Percentiles rank a stretch among this genome's conserved stretches.
Evolutionary conservation across 2,888 invertebrate genomes (phyloP).

Genomic region (Acronicta leporina): DNA sequence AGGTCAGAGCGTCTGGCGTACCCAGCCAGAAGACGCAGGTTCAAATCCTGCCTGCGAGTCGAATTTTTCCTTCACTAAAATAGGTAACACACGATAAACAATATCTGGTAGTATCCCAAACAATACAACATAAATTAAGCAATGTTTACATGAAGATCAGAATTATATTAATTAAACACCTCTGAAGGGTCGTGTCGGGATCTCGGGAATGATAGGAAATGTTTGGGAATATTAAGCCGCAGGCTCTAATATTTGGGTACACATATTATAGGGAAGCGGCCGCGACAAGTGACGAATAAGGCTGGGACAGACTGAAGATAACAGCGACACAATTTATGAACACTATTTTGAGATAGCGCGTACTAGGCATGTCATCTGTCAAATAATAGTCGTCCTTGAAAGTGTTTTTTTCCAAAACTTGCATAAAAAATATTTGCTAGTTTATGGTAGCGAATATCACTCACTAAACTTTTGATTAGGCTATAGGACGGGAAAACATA

Average conservation of each 20-base stretch:
- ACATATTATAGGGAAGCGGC: slow-evolving; percentile 54
- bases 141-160: slow-evolving; percentile 59
- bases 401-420: too few relatives aligned
- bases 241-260: slow-evolving; percentile 57
- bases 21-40: too few relatives aligned
- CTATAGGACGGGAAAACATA: too few relatives aligned
- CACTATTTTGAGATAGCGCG: too few relatives aligned
- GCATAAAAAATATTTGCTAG: too few relatives aligned
- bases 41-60: too few relatives aligned
- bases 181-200: slow-evolving; percentile 62
- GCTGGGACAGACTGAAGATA: slow-evolving; percentile 18
- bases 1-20: too few relatives aligned
- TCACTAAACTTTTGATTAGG: too few relatives aligned
- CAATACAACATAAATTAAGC: slow-evolving; percentile 50
- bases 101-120: slow-evolving; percentile 30
- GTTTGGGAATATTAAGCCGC: slow-evolving; percentile 65
- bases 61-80: too few relatives aligned
- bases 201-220: slow-evolving; percentile 65
- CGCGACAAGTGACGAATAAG: slow-evolving; percentile 47
- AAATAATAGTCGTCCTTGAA: too few relatives aligned
- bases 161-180: slow-evolving; percentile 71
- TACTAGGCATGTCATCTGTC: too few relatives aligned
- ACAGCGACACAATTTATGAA: background rate
- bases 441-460: too few relatives aligned
- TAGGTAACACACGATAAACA: background rate